These are phyloP conservation scores for Drosophila carrolli DNA, from an alignment of 1,140 invertebrate species.

Conservation along the genomic window DNA sequence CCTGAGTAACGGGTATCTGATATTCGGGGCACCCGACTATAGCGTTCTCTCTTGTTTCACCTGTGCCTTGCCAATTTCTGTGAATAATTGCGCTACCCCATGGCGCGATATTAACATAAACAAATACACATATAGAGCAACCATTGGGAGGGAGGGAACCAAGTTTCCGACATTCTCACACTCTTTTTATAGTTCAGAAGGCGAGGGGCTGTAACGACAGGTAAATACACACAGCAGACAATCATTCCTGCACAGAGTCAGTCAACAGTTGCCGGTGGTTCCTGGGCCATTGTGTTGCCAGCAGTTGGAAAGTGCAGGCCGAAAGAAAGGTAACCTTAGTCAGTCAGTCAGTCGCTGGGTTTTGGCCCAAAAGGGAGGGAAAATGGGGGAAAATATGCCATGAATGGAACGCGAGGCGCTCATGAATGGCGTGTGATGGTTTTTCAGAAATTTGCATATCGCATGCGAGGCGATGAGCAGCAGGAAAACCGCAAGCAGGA, in stretches of 20 bases:
- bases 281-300: conserved; percentile 44
- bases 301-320: conserved; percentile 62
- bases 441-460: conserved; percentile 70
- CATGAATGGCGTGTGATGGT: conserved; percentile 56
- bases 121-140: conserved; percentile 16
- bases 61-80: conserved; percentile 9
- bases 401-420: conserved; percentile 55
- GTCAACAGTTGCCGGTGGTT: conserved; percentile 44
- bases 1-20: no score
- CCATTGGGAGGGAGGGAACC: conserved; percentile 1
- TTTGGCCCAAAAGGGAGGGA: not conserved
- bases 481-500: conserved; percentile 75
- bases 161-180: conserved; percentile 22
- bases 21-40: no score
- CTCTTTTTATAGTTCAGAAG: conserved; percentile 4
- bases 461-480: conserved; percentile 52
- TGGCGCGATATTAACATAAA: conserved; percentile 30
- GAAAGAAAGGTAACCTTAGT: conserved; percentile 62
- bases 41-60: no score
- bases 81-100: conserved; percentile 4
- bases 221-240: conserved; percentile 50
- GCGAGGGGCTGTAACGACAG: conserved; percentile 21
- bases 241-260: conserved; percentile 54
- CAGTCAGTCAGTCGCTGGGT: conserved; percentile 31
- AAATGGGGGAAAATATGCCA: conserved; percentile 40